Conservation (phyloP, 2,888 invertebrate genomes). For the Trissolcus brochymenae region DNA sequence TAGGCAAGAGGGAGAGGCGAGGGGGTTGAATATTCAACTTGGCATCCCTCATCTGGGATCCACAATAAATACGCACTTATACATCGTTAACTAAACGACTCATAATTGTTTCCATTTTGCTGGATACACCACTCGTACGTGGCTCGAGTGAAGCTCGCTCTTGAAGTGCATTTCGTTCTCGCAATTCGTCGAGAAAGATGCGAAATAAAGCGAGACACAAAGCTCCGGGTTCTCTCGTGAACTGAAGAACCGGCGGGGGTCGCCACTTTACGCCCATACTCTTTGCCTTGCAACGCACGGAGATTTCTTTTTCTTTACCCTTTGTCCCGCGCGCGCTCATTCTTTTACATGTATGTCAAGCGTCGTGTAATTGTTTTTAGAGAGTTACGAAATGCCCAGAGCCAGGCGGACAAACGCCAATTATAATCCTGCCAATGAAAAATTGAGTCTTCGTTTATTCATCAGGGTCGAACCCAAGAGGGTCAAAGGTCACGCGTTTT, state of each 20-base stretch:
- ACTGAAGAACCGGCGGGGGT: conserved; percentile 2
- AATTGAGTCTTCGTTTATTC: conserved; percentile 45
- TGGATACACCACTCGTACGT: conserved; percentile 37
- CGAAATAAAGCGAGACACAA: conserved; percentile 37
- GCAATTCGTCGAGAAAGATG: conserved; percentile 20
- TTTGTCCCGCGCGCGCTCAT: conserved; percentile 19
- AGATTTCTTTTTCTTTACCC: conserved; percentile 33
- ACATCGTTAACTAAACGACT: conserved; percentile 51
- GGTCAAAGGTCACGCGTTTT: neutral
- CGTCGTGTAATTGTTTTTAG: conserved; percentile 51
- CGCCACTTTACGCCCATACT: conserved; percentile 32
- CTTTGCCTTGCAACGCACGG: conserved; percentile 35
- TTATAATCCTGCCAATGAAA: conserved; percentile 30
- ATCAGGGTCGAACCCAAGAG: conserved; percentile 20
- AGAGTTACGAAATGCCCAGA: conserved; percentile 49
- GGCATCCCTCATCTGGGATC: neutral
- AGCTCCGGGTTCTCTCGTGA: conserved; percentile 1
- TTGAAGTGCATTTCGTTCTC: conserved; percentile 33
- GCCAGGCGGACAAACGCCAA: conserved; percentile 40
- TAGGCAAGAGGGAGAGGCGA: too few species aligned
- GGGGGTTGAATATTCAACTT: too few species aligned
- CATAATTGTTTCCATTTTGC: conserved; percentile 53
- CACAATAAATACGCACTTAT: conserved; percentile 29
- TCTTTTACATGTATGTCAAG: conserved; percentile 53
- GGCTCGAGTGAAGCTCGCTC: conserved; percentile 35